A percentile compares a stretch with the other conserved stretches of the same genome.
Conservation (phyloP, 92 coral and sea anemone species). For the Zoanthus gigantus region DNA sequence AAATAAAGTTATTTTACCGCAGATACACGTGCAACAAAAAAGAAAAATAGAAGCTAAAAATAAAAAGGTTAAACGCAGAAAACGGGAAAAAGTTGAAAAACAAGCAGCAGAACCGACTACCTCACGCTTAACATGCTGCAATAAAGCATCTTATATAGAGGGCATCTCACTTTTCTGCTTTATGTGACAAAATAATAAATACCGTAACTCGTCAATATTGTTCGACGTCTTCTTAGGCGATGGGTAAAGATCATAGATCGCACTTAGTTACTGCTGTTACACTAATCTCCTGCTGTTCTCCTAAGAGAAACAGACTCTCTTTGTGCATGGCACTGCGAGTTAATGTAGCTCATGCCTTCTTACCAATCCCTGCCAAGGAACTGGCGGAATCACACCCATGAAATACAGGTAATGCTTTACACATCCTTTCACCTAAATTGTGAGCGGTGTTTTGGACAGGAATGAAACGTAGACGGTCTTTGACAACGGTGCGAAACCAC, state of each 20-base stretch:
- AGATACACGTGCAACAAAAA: slow-evolving; percentile 1
- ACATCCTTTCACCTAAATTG: slow-evolving; percentile 1
- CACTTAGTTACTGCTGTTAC: slow-evolving; percentile 5
- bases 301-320: neutral
- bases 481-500: too few relatives aligned
- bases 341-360: slow-evolving; percentile 7
- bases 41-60: neutral
- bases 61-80: neutral
- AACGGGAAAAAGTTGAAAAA: neutral
- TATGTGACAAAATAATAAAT: neutral
- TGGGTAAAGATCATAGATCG: neutral
- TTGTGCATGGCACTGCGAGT: slow-evolving; percentile 9
- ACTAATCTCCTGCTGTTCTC: neutral
- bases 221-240: too few relatives aligned
- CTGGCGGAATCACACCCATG: slow-evolving; percentile 13
- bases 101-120: too few relatives aligned
- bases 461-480: neutral
- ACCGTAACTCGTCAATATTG: too few relatives aligned
- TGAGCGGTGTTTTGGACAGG: neutral
- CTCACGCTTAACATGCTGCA: neutral
- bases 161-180: neutral
- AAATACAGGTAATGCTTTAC: slow-evolving; percentile 4
- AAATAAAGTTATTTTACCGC: neutral
- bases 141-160: neutral
- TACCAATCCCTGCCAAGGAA: slow-evolving; percentile 6